Conservation (phyloP, 2,888 invertebrate genomes). For the Gonocerus acuteangulatus region DNA sequence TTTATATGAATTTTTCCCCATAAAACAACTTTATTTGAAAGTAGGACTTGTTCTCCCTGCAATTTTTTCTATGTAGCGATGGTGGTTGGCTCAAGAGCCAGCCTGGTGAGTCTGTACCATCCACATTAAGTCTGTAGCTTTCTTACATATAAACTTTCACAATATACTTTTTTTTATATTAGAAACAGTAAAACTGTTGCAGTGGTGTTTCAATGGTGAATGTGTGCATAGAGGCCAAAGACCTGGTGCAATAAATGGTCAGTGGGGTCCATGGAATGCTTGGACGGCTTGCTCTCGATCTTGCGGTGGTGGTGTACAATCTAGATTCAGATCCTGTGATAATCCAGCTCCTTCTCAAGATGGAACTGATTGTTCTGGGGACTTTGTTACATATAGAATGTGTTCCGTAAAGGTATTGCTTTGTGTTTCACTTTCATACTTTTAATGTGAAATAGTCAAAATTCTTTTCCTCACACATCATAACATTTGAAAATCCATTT, state of each 20-base stretch:
- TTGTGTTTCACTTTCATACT: background rate
- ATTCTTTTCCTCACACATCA: background rate
- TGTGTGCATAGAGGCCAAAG: conserved; percentile 56
- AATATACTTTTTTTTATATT: too few relatives aligned
- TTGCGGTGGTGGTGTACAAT: conserved; percentile 77
- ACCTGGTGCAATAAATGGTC: conserved; percentile 55
- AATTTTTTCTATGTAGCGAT: too few relatives aligned
- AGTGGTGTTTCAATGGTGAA: conserved; percentile 60
- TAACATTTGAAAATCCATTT: too few relatives aligned
- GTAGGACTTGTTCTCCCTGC: too few relatives aligned
- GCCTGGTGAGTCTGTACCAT: too few relatives aligned
- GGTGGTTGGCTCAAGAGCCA: too few relatives aligned
- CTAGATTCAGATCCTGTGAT: conserved; percentile 63
- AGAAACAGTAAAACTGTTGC: too few relatives aligned
- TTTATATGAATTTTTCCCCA: too few relatives aligned
- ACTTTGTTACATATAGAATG: conserved; percentile 63
- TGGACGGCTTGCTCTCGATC: conserved; percentile 64
- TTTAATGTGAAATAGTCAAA: background rate
- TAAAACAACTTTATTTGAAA: too few relatives aligned
- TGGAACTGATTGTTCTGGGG: conserved; percentile 69
- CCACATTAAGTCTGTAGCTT: too few relatives aligned
- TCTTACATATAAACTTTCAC: too few relatives aligned
- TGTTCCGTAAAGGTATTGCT: conserved; percentile 54
- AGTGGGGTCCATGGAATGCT: conserved; percentile 57
- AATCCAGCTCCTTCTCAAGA: conserved; percentile 61